A percentile compares a stretch with the other conserved stretches of the same genome.
phyloP scores from a whole-genome alignment of 92 coral and sea anemone species.

The Zoanthus sociatus region DNA sequence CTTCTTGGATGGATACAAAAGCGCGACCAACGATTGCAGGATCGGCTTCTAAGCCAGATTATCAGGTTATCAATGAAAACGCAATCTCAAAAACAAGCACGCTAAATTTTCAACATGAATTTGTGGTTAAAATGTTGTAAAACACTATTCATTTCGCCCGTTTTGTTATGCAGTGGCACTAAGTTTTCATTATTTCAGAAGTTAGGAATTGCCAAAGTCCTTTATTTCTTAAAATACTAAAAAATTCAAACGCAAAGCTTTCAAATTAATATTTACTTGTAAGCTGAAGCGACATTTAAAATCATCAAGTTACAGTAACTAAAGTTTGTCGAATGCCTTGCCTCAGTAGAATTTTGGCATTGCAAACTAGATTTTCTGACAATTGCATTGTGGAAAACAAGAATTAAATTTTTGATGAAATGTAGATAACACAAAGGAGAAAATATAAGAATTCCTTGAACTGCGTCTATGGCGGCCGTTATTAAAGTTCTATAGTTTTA shows the following conservation, averaged over 20 bases:
- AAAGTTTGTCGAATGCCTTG: background rate
- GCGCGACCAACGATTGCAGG: too few species aligned
- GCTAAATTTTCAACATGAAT: too few species aligned
- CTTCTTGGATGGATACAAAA: too few species aligned
- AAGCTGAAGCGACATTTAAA: background rate
- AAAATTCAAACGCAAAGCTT: background rate
- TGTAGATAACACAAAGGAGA: background rate
- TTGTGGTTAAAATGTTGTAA: too few species aligned
- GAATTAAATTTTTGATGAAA: slow-evolving; percentile 9
- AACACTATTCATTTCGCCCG: too few species aligned
- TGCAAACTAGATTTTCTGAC: background rate
- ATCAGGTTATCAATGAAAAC: too few species aligned
- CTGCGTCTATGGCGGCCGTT: background rate
- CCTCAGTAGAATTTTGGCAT: background rate
- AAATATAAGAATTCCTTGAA: background rate
- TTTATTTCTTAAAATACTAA: background rate
- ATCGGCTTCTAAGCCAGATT: too few species aligned
- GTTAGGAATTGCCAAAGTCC: too few species aligned
- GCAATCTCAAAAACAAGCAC: too few species aligned
- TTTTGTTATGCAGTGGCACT: too few species aligned
- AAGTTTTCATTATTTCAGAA: too few species aligned
- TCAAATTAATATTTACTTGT: background rate
- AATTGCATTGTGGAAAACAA: background rate
- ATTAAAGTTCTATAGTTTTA: background rate
- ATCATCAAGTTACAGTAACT: background rate